A percentile compares a stretch with the other conserved stretches of the same genome.
phyloP scores from a whole-genome alignment of 2,797 vertebrate genomes.

The Lacerta bilineata region DNA sequence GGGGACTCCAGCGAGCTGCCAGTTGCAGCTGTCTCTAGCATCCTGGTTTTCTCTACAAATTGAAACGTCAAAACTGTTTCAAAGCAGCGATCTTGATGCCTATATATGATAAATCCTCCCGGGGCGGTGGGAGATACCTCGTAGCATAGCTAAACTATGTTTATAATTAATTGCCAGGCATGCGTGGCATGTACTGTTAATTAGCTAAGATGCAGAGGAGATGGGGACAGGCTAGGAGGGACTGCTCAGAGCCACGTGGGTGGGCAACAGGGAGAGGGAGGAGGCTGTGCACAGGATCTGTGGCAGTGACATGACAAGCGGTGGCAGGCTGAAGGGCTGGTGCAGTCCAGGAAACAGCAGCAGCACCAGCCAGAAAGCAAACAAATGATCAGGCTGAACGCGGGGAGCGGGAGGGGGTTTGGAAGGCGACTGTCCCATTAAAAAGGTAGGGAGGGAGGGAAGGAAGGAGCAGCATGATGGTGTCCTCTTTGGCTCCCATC shows the following conservation, averaged over 20 bases:
- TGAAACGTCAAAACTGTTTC: slow-evolving; percentile 43
- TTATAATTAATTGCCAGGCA: slow-evolving; percentile 58
- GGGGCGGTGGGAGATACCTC: slow-evolving; percentile 51
- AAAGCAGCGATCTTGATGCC: slow-evolving; percentile 39
- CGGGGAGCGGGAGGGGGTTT: neutral
- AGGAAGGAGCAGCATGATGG: neutral
- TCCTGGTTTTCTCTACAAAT: slow-evolving; percentile 51
- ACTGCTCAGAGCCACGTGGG: slow-evolving; percentile 30
- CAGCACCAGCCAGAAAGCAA: neutral
- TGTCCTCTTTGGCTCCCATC: neutral
- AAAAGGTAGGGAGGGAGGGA: neutral
- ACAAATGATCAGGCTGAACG: neutral
- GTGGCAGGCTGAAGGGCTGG: slow-evolving; percentile 21
- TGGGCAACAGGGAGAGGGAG: neutral
- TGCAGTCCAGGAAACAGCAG: neutral
- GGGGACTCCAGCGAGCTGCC: slow-evolving; percentile 10
- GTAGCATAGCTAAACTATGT: slow-evolving; percentile 48
- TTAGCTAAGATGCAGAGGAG: slow-evolving; percentile 57
- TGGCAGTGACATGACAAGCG: neutral
- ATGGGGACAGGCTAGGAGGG: neutral
- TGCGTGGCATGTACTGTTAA: slow-evolving; percentile 48
- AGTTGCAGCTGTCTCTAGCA: neutral
- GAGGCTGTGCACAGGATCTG: slow-evolving; percentile 40
- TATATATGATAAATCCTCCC: slow-evolving; percentile 8
- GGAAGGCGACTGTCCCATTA: neutral